phyloP scores from a whole-genome alignment of 1,140 invertebrate species.

The Leptestheria dahalacensis region DNA sequence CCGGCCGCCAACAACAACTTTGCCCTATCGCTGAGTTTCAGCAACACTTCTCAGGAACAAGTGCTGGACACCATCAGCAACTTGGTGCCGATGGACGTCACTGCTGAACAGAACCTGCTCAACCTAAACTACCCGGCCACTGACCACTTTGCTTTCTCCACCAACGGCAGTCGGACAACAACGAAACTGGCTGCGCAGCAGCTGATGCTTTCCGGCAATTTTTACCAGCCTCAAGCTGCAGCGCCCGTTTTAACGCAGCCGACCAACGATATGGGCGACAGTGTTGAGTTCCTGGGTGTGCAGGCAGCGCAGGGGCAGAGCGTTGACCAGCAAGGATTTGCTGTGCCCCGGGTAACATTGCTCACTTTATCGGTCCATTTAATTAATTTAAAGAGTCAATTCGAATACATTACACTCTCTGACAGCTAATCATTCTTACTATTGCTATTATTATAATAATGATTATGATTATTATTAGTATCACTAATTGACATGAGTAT shows the following conservation, averaged over 20 bases:
- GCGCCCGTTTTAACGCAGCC: too few relatives aligned
- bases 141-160: too few relatives aligned
- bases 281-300: too few relatives aligned
- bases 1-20: not conserved
- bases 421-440: not conserved
- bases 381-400: not conserved
- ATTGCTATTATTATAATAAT: not conserved
- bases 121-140: not conserved
- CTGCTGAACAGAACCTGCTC: not conserved
- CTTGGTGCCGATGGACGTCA: not conserved
- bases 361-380: conserved; percentile 11
- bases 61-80: not conserved
- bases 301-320: not conserved
- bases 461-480: conserved; percentile 23
- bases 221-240: too few relatives aligned
- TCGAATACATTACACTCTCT: not conserved
- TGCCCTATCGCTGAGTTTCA: not conserved
- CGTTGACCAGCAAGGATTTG: conserved; percentile 29
- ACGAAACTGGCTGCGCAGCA: too few relatives aligned
- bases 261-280: too few relatives aligned
- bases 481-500: conserved; percentile 9
- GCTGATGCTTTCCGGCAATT: too few relatives aligned
- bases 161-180: too few relatives aligned
- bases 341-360: conserved; percentile 32
- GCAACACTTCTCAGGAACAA: not conserved